These are phyloP conservation scores for Chaitophorus viminalis DNA, from an alignment of 2,888 invertebrate species.

Conservation along the genomic window DNA sequence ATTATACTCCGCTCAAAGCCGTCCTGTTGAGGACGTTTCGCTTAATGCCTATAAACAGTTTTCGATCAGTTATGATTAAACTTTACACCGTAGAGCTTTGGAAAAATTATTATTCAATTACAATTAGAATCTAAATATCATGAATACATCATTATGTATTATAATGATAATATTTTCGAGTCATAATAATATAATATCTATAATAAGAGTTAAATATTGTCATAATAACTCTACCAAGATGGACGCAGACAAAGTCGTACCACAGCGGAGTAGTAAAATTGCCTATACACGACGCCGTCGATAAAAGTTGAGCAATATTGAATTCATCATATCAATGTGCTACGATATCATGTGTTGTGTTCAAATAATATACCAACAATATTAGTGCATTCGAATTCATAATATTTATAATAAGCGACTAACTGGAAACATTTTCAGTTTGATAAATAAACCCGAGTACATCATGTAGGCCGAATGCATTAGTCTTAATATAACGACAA, in stretches of 20 bases:
- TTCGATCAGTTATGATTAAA: neutral
- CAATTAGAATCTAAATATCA: too few species aligned
- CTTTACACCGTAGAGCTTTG: neutral
- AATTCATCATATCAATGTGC: too few species aligned
- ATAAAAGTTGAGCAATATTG: too few species aligned
- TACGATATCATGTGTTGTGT: too few species aligned
- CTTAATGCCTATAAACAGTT: neutral
- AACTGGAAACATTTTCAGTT: neutral
- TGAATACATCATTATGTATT: too few species aligned
- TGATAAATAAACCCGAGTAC: neutral
- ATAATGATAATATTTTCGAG: too few species aligned
- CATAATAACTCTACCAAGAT: neutral
- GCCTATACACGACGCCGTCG: conserved; percentile 13
- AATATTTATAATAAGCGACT: neutral
- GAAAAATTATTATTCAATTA: neutral
- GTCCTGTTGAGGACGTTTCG: neutral
- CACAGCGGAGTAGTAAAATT: neutral
- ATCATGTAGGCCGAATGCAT: neutral
- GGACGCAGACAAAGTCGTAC: neutral
- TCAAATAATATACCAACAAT: neutral
- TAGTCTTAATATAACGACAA: neutral
- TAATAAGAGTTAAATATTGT: too few species aligned
- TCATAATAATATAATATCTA: too few species aligned
- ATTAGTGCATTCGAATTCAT: neutral
- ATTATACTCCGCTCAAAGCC: neutral